A percentile compares a stretch with the other conserved stretches of the same genome.
These are phyloP conservation scores for Parambassis ranga DNA, from an alignment of 2,797 vertebrate species.

Conservation along the genomic window DNA sequence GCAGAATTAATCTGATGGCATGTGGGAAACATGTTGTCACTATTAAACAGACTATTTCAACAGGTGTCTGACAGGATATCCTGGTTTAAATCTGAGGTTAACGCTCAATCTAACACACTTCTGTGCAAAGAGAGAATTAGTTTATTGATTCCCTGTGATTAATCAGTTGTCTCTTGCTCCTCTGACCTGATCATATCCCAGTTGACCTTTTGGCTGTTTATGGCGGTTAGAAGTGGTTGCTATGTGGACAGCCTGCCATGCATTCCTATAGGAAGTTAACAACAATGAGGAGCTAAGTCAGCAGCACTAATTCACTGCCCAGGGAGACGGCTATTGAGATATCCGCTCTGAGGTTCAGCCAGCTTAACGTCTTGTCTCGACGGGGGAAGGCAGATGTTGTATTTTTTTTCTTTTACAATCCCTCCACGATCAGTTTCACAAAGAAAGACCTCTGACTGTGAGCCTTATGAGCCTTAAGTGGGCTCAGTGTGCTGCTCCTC, in stretches of 20 bases:
- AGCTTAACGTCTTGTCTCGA: slow-evolving; percentile 60
- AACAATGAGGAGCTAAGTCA: slow-evolving; percentile 64
- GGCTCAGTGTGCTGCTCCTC: slow-evolving; percentile 19
- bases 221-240: slow-evolving; percentile 34
- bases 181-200: slow-evolving; percentile 13
- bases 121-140: neutral
- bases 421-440: slow-evolving; percentile 45
- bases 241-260: slow-evolving; percentile 36
- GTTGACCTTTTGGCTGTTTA: slow-evolving; percentile 28
- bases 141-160: slow-evolving; percentile 6
- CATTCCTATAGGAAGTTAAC: slow-evolving; percentile 63
- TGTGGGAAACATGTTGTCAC: neutral
- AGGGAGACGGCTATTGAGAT: slow-evolving; percentile 60
- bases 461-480: slow-evolving; percentile 29
- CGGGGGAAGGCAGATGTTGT: slow-evolving; percentile 33
- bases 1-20: neutral
- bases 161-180: neutral
- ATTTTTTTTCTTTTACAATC: slow-evolving; percentile 38
- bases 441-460: slow-evolving; percentile 46
- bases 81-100: slow-evolving; percentile 30
- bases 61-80: slow-evolving; percentile 53
- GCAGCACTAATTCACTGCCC: slow-evolving; percentile 60
- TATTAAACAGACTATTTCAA: slow-evolving; percentile 8
- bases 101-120: neutral
- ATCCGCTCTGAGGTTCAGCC: slow-evolving; percentile 61